Evolutionary conservation across 2,888 invertebrate genomes (phyloP).

Genomic region (Limnephilus rhombicus): DNA sequence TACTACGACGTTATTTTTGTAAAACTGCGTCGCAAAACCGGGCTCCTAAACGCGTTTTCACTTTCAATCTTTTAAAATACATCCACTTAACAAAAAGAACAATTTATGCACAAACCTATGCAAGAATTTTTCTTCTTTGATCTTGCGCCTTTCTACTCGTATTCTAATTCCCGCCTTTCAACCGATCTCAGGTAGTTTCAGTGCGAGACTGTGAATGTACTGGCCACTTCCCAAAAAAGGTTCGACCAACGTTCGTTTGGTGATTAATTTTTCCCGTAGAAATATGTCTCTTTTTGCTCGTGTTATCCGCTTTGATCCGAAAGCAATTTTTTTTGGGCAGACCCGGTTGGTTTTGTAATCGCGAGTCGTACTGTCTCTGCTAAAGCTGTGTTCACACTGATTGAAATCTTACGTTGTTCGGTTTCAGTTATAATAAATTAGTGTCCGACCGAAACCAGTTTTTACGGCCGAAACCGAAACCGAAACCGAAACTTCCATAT

Average conservation of each 20-base stretch:
- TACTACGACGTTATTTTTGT: conserved; percentile 56
- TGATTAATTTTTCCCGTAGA: neutral
- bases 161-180: neutral
- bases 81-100: neutral
- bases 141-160: neutral
- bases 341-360: conserved; percentile 2
- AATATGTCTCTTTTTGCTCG: neutral
- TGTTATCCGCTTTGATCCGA: neutral
- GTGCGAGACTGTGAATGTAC: neutral
- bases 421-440: neutral
- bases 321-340: neutral
- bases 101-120: neutral
- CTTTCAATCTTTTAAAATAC: neutral
- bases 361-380: neutral
- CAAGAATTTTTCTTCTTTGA: neutral
- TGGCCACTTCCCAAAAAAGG: neutral
- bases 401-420: neutral
- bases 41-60: conserved; percentile 26
- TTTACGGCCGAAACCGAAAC: too few relatives aligned
- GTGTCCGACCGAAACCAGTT: too few relatives aligned
- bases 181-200: neutral
- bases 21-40: conserved; percentile 61
- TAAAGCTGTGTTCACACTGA: neutral
- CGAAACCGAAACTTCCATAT: too few relatives aligned
- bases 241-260: neutral